These are phyloP conservation scores for Melitaea athalia DNA, from an alignment of 2,888 invertebrate genomes.

Conservation along the genomic window DNA sequence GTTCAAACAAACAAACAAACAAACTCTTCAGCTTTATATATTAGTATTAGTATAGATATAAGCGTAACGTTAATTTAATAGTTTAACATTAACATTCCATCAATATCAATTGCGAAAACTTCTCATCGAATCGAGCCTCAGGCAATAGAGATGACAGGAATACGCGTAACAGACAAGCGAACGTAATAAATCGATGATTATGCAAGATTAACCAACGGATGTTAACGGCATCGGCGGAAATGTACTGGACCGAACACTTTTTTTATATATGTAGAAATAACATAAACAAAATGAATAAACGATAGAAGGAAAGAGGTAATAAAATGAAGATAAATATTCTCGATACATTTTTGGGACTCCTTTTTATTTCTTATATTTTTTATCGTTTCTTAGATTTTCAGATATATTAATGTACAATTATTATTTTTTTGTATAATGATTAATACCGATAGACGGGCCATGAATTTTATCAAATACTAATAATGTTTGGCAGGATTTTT, in stretches of 20 bases:
- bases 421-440: too few relatives aligned
- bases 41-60: too few relatives aligned
- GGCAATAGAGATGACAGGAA: constrained; percentile 27
- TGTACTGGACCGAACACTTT: not conserved
- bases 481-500: too few relatives aligned
- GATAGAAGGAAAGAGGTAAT: not conserved
- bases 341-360: too few relatives aligned
- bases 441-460: too few relatives aligned
- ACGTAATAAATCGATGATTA: constrained; percentile 20
- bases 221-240: constrained; percentile 13
- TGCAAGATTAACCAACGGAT: constrained; percentile 18
- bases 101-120: not conserved
- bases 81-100: not conserved
- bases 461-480: too few relatives aligned
- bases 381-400: too few relatives aligned
- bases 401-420: too few relatives aligned
- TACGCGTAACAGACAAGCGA: constrained; percentile 17
- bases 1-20: too few relatives aligned
- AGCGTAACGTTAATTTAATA: too few relatives aligned
- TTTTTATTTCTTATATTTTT: too few relatives aligned
- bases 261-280: not conserved
- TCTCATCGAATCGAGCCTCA: constrained; percentile 16
- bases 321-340: not conserved
- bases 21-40: too few relatives aligned
- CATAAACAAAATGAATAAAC: not conserved